Evolutionary conservation across 1,140 invertebrate species (phyloP).

Genomic region (Saccostrea glomerata): DNA sequence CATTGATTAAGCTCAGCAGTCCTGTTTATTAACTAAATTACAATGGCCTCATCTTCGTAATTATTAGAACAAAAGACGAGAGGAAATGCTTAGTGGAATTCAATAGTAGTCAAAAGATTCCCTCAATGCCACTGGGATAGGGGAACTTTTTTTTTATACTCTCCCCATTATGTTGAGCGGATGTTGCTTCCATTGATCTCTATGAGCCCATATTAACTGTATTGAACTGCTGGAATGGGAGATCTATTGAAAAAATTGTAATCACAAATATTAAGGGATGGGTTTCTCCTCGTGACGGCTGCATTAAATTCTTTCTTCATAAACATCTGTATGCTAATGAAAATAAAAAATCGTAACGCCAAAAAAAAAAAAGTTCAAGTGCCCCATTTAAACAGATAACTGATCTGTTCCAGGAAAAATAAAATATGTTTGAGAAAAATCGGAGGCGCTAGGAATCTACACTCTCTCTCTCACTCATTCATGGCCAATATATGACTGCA

Average conservation of each 20-base stretch:
- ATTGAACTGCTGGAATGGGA: slow-evolving; percentile 5
- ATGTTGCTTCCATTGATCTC: slow-evolving; percentile 22
- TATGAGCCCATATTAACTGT: not conserved
- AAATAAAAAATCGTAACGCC: not conserved
- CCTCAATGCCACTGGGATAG: slow-evolving; percentile 29
- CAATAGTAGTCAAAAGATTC: slow-evolving; percentile 1
- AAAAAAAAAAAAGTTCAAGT: not conserved
- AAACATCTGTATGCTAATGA: slow-evolving; percentile 28
- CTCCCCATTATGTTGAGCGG: slow-evolving; percentile 22
- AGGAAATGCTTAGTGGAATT: slow-evolving; percentile 26
- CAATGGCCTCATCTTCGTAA: not conserved
- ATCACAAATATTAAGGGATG: not conserved
- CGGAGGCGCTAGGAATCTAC: not conserved
- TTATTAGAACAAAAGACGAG: not conserved
- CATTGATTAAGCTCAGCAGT: not conserved
- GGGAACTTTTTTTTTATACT: slow-evolving; percentile 1
- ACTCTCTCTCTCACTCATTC: not conserved
- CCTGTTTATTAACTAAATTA: not conserved
- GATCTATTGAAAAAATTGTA: slow-evolving; percentile 7
- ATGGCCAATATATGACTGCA: not conserved
- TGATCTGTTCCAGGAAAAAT: not conserved
- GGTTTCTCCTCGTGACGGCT: not conserved
- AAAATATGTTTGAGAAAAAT: not conserved
- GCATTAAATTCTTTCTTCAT: not conserved
- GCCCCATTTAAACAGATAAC: not conserved